A percentile compares a stretch with the other conserved stretches of the same genome.
Conservation (phyloP, 2,797 vertebrate species). For the Aplochiton taeniatus region DNA sequence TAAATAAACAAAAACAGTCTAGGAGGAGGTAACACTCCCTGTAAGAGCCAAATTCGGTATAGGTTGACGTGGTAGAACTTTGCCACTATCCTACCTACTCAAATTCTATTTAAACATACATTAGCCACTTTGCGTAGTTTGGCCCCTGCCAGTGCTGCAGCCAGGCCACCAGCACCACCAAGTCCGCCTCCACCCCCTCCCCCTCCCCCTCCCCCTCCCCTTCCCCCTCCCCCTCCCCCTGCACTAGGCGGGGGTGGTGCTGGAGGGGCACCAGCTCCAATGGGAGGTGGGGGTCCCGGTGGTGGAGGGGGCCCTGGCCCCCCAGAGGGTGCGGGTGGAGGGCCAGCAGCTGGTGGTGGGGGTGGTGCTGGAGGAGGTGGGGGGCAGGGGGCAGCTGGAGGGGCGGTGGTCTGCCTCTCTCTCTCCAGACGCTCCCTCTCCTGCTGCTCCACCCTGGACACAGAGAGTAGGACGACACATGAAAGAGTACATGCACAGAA, state of each 20-base stretch:
- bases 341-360: constrained; percentile 33
- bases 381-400: constrained; percentile 17
- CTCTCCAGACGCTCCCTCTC: constrained; percentile 46
- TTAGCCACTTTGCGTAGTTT: constrained; percentile 82
- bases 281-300: constrained; percentile 50
- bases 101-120: constrained; percentile 59
- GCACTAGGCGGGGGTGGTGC: constrained; percentile 54
- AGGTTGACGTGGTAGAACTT: too few relatives aligned
- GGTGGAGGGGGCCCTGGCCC: constrained; percentile 49
- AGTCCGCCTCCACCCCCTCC: constrained; percentile 33
- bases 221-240: constrained; percentile 53
- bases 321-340: constrained; percentile 60
- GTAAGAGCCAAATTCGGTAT: too few relatives aligned
- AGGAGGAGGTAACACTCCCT: too few relatives aligned
- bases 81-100: too few relatives aligned
- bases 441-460: constrained; percentile 57
- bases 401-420: constrained; percentile 46
- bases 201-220: constrained; percentile 44
- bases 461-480: neutral
- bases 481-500: neutral
- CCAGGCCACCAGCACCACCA: constrained; percentile 62
- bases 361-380: constrained; percentile 15
- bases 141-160: constrained; percentile 80
- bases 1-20: too few relatives aligned
- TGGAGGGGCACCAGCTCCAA: constrained; percentile 61